These are phyloP conservation scores for Pogonomyrmex barbatus DNA, from an alignment of 1,140 invertebrate genomes.

Conservation along the genomic window DNA sequence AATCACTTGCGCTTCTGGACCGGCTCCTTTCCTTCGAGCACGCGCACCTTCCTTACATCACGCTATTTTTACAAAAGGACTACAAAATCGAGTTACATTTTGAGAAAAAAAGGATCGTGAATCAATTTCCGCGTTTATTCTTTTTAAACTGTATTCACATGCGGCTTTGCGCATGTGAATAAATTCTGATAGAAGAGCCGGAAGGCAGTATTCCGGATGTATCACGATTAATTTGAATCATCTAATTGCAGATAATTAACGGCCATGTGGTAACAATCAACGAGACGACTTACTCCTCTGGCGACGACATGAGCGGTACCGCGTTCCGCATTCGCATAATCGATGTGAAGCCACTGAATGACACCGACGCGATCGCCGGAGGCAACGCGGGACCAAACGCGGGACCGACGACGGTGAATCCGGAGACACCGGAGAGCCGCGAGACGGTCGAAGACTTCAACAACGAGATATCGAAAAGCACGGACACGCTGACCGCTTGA, in stretches of 20 bases:
- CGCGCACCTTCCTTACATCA: background rate
- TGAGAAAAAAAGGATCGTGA: background rate
- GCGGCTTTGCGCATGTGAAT: background rate
- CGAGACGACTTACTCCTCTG: constrained; percentile 86
- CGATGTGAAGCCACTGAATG: constrained; percentile 85
- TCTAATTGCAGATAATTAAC: constrained; percentile 85
- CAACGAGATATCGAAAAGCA: constrained; percentile 82
- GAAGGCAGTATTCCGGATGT: background rate
- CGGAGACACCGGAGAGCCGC: constrained; percentile 71
- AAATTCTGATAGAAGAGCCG: background rate
- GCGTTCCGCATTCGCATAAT: constrained; percentile 86
- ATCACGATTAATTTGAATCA: background rate
- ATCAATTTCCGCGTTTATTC: background rate
- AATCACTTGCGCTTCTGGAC: background rate
- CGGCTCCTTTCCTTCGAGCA: background rate
- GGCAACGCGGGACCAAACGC: constrained; percentile 58
- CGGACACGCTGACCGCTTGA: constrained; percentile 81
- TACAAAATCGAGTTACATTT: background rate
- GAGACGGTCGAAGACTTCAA: constrained; percentile 82
- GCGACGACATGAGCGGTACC: constrained; percentile 82
- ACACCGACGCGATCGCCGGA: constrained; percentile 71
- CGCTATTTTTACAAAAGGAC: background rate
- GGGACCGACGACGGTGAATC: constrained; percentile 45
- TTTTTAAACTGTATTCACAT: background rate
- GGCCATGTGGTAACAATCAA: constrained; percentile 88